Evolutionary conservation across 2,888 invertebrate genomes (phyloP).

Genomic region (Lasioglossum leucozonium): DNA sequence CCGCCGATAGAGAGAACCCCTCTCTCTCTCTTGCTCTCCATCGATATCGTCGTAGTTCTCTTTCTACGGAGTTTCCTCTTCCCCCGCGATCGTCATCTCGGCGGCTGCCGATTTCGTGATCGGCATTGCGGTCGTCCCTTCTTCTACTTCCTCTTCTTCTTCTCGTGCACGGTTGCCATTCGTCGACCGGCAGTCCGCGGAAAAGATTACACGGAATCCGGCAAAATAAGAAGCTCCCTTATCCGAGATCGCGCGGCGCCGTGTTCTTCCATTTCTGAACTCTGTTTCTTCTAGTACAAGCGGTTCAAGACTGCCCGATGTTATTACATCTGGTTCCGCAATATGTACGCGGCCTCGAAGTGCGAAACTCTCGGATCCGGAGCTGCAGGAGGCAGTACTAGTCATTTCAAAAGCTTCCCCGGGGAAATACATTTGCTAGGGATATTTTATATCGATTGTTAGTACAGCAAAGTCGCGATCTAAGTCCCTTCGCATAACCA

Average conservation of each 20-base stretch:
- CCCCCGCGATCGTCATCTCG: conserved; percentile 50
- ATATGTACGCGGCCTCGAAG: not conserved
- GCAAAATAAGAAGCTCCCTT: conserved; percentile 38
- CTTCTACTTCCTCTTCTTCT: conserved; percentile 1
- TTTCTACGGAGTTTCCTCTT: conserved; percentile 24
- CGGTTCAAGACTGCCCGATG: not conserved
- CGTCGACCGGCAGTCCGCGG: conserved; percentile 35
- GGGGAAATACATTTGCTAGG: not conserved
- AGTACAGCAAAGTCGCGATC: too few species aligned
- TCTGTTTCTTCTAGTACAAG: not conserved
- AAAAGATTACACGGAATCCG: conserved; percentile 48
- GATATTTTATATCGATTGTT: too few species aligned
- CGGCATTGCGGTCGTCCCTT: conserved; percentile 51
- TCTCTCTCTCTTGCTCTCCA: not conserved
- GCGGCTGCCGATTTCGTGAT: conserved; percentile 68
- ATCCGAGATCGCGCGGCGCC: not conserved
- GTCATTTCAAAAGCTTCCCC: not conserved
- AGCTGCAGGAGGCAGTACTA: not conserved
- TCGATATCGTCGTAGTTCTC: conserved; percentile 49
- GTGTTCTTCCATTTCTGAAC: not conserved
- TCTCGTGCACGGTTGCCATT: conserved; percentile 32
- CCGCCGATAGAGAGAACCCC: not conserved
- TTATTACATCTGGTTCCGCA: not conserved
- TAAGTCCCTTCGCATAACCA: too few species aligned
- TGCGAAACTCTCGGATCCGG: not conserved